These are phyloP conservation scores for Porites cylindrica DNA, from an alignment of 92 coral and sea anemone genomes.

Conservation along the genomic window DNA sequence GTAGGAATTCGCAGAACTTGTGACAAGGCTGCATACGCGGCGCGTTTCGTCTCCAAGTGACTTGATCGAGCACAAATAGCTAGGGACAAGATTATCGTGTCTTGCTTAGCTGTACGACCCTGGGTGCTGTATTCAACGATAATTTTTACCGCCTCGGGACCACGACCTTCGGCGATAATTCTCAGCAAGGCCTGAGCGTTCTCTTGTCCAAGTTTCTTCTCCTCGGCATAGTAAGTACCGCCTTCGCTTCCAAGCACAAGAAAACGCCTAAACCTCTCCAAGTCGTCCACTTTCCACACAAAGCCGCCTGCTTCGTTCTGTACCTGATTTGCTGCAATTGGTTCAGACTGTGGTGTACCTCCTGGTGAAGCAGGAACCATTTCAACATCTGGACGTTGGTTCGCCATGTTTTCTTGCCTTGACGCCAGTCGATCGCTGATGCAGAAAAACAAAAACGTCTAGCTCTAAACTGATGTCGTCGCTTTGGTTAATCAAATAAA, in stretches of 20 bases:
- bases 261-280: slow-evolving; percentile 83
- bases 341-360: slow-evolving; percentile 50
- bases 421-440: no score
- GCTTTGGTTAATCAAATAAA: background rate
- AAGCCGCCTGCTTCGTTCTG: slow-evolving; percentile 88
- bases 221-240: slow-evolving; percentile 80
- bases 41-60: slow-evolving; percentile 77
- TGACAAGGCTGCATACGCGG: slow-evolving; percentile 78
- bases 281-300: slow-evolving; percentile 86
- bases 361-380: slow-evolving; percentile 50
- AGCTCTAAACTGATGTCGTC: background rate
- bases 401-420: slow-evolving; percentile 33
- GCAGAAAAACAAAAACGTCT: background rate
- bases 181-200: slow-evolving; percentile 82
- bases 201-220: slow-evolving; percentile 65
- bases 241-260: slow-evolving; percentile 92
- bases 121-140: slow-evolving; percentile 84
- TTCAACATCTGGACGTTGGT: slow-evolving; percentile 56
- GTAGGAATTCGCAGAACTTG: slow-evolving; percentile 92
- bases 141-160: slow-evolving; percentile 78
- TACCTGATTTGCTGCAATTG: slow-evolving; percentile 75
- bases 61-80: slow-evolving; percentile 89
- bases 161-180: slow-evolving; percentile 79
- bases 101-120: slow-evolving; percentile 92
- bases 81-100: slow-evolving; percentile 80